phyloP scores from a whole-genome alignment of 2,888 invertebrate genomes.

The Tachina fera region DNA sequence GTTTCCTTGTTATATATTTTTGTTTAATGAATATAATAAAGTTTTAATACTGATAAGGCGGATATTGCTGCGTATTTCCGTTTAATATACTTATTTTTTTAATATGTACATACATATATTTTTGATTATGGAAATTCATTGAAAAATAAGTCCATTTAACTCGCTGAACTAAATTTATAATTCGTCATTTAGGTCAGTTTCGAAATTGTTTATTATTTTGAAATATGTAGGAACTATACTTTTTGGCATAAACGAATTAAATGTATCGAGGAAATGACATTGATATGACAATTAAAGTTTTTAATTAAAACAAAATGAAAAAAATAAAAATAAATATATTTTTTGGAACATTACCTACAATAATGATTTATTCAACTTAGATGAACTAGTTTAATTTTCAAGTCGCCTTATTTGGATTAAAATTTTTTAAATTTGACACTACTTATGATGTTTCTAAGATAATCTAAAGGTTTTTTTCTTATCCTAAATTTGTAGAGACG shows the following conservation, averaged over 20 bases:
- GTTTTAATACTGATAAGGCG: slow-evolving; percentile 77
- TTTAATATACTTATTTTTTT: slow-evolving; percentile 72
- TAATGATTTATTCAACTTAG: too few relatives aligned
- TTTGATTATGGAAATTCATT: slow-evolving; percentile 64
- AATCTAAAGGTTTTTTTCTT: too few relatives aligned
- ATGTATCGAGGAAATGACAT: slow-evolving; percentile 16
- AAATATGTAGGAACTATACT: slow-evolving; percentile 37
- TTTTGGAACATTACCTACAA: too few relatives aligned
- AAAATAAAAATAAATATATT: too few relatives aligned
- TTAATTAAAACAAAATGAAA: not conserved
- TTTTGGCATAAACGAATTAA: not conserved
- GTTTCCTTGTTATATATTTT: slow-evolving; percentile 73
- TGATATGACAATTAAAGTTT: not conserved
- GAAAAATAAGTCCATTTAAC: slow-evolving; percentile 65
- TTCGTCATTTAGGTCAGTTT: slow-evolving; percentile 76
- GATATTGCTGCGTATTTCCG: slow-evolving; percentile 81
- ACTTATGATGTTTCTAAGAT: too few relatives aligned
- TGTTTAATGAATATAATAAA: not conserved
- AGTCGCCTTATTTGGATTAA: too few relatives aligned
- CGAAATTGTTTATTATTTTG: slow-evolving; percentile 71
- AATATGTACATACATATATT: slow-evolving; percentile 32
- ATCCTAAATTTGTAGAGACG: too few relatives aligned
- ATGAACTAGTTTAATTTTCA: too few relatives aligned
- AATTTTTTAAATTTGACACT: too few relatives aligned
- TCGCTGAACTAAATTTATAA: slow-evolving; percentile 56